These are phyloP conservation scores for Sebastes baramenuke DNA, from an alignment of 2,797 vertebrate species.

Conservation along the genomic window DNA sequence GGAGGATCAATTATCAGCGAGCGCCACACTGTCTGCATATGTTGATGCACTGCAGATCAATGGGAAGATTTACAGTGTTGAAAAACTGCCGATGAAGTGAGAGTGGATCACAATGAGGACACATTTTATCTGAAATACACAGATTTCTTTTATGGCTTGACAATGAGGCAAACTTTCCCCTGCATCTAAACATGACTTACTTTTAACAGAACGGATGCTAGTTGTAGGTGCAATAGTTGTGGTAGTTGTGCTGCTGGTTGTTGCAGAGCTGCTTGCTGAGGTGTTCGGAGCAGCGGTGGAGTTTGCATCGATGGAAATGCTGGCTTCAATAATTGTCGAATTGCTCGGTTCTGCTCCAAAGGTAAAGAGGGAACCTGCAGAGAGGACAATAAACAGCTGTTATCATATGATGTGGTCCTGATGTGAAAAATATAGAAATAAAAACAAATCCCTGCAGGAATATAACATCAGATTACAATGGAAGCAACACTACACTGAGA, in stretches of 20 bases:
- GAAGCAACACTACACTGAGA: not conserved
- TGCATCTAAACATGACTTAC: slow-evolving; percentile 57
- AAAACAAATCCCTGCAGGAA: not conserved
- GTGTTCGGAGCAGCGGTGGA: slow-evolving; percentile 38
- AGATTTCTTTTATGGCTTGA: not conserved
- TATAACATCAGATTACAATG: not conserved
- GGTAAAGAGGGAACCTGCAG: slow-evolving; percentile 77
- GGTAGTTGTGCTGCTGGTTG: slow-evolving; percentile 12
- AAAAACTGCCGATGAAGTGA: slow-evolving; percentile 8
- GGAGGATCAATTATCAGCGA: slow-evolving; percentile 66
- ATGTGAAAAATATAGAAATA: not conserved
- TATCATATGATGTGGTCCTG: not conserved
- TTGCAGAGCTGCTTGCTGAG: slow-evolving; percentile 5
- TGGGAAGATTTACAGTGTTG: slow-evolving; percentile 22
- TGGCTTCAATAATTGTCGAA: slow-evolving; percentile 60
- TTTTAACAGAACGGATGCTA: slow-evolving; percentile 59
- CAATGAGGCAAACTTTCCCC: not conserved
- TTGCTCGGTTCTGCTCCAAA: slow-evolving; percentile 74
- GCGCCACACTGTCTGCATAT: slow-evolving; percentile 50
- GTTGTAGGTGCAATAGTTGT: slow-evolving; percentile 34
- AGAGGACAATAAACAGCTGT: not conserved
- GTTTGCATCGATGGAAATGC: slow-evolving; percentile 35
- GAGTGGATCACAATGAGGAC: not conserved
- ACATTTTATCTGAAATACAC: not conserved
- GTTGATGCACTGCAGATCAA: slow-evolving; percentile 29